These are phyloP conservation scores for Pantherophis vulpinus DNA, from an alignment of 2,797 vertebrate genomes.

Conservation along the genomic window DNA sequence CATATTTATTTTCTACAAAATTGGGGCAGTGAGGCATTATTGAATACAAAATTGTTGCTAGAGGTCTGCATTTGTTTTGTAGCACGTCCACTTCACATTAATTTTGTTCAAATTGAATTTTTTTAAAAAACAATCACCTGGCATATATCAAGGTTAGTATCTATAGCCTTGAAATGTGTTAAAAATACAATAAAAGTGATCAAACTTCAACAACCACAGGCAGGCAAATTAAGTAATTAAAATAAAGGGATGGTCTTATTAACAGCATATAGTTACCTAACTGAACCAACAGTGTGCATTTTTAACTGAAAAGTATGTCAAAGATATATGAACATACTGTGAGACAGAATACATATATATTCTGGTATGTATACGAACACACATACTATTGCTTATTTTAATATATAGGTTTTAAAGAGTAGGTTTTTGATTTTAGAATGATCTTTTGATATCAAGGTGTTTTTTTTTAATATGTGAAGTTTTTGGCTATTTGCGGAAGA, in stretches of 20 bases:
- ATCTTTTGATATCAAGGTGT: conserved; percentile 8
- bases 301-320: conserved; percentile 16
- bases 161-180: neutral
- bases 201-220: conserved; percentile 2
- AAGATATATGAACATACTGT: neutral
- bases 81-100: neutral
- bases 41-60: neutral
- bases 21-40: neutral
- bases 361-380: no score
- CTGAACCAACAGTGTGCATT: neutral
- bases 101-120: neutral
- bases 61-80: neutral
- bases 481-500: conserved; percentile 2
- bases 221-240: neutral
- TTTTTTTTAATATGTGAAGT: conserved; percentile 23
- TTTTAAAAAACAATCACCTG: neutral
- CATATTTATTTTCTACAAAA: neutral
- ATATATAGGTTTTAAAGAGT: conserved; percentile 19
- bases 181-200: conserved; percentile 14
- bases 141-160: neutral
- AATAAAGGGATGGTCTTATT: neutral
- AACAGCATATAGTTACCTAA: neutral
- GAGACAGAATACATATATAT: neutral
- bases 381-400: neutral
- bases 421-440: conserved; percentile 16